phyloP scores from a whole-genome alignment of 1,140 invertebrate genomes.

The Drosophila repleta region DNA sequence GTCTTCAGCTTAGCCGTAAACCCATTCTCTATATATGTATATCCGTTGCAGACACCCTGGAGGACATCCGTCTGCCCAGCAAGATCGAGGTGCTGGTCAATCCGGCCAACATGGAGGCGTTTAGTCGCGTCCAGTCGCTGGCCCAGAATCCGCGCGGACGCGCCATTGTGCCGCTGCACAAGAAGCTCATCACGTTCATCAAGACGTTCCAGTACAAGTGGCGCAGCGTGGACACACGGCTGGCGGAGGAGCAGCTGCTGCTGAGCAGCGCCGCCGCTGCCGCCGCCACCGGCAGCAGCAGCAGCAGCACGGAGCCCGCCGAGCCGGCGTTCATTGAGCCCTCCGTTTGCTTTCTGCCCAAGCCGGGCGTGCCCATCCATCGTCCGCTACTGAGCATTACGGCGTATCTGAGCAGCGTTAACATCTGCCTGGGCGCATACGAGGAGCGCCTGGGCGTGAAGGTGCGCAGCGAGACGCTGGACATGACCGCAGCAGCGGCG shows the following conservation, averaged over 20 bases:
- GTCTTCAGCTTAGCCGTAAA: slow-evolving; percentile 16
- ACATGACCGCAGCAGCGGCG: slow-evolving; percentile 33
- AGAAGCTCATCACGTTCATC: slow-evolving; percentile 89
- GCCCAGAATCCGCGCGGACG: slow-evolving; percentile 96
- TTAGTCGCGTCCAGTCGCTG: slow-evolving; percentile 92
- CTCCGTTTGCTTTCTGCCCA: slow-evolving; percentile 71
- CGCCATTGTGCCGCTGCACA: slow-evolving; percentile 90
- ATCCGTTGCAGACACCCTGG: slow-evolving; percentile 87
- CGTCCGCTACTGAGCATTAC: slow-evolving; percentile 89
- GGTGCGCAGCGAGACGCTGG: slow-evolving; percentile 84
- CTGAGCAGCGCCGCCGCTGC: background rate
- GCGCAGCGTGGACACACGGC: slow-evolving; percentile 85
- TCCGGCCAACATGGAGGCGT: slow-evolving; percentile 91
- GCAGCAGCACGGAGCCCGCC: background rate
- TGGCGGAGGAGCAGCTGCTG: slow-evolving; percentile 67
- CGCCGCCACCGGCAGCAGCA: too few species aligned
- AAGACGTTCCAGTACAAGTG: slow-evolving; percentile 91
- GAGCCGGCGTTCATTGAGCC: slow-evolving; percentile 39
- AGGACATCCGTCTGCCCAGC: slow-evolving; percentile 91
- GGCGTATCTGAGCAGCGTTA: slow-evolving; percentile 90
- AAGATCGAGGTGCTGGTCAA: slow-evolving; percentile 91
- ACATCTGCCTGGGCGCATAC: slow-evolving; percentile 89
- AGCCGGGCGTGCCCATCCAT: slow-evolving; percentile 86
- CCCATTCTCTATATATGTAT: background rate
- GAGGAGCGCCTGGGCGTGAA: slow-evolving; percentile 88